phyloP scores from a whole-genome alignment of 2,888 invertebrate species.

The Pandemis cinnamomeana region DNA sequence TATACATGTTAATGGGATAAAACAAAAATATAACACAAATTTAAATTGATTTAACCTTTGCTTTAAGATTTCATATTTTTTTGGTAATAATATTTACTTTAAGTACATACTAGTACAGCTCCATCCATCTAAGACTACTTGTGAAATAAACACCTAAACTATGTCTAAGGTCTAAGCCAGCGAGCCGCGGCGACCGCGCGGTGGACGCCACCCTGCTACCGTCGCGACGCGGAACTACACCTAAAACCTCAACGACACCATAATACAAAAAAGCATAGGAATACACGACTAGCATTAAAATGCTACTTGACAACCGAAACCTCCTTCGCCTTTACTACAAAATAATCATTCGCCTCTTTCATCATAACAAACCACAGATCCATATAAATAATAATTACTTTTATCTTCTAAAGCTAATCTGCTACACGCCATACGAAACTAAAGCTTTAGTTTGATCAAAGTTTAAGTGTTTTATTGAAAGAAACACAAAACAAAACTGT shows the following conservation, averaged over 20 bases:
- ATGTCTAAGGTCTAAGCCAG: constrained; percentile 46
- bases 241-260: constrained; percentile 48
- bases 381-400: constrained; percentile 32
- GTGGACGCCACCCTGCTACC: neutral
- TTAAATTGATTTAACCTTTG: constrained; percentile 61
- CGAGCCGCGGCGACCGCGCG: constrained; percentile 28
- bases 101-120: constrained; percentile 74
- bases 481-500: constrained; percentile 49
- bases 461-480: constrained; percentile 7
- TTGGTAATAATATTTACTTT: constrained; percentile 78
- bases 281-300: constrained; percentile 76
- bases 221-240: neutral
- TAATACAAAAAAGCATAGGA: constrained; percentile 53
- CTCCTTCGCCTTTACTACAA: constrained; percentile 23
- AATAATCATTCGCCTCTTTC: constrained; percentile 40
- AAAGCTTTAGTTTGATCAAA: constrained; percentile 38
- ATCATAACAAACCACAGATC: constrained; percentile 35
- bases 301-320: constrained; percentile 59
- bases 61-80: constrained; percentile 67
- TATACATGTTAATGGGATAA: constrained; percentile 57
- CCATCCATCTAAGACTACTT: constrained; percentile 67
- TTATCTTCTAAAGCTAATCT: constrained; percentile 7
- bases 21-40: constrained; percentile 42
- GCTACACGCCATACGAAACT: constrained; percentile 23
- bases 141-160: constrained; percentile 65